Evolutionary conservation across 2,113 vertebrate species (phyloP).

Genomic region (Oenanthe oenanthe): DNA sequence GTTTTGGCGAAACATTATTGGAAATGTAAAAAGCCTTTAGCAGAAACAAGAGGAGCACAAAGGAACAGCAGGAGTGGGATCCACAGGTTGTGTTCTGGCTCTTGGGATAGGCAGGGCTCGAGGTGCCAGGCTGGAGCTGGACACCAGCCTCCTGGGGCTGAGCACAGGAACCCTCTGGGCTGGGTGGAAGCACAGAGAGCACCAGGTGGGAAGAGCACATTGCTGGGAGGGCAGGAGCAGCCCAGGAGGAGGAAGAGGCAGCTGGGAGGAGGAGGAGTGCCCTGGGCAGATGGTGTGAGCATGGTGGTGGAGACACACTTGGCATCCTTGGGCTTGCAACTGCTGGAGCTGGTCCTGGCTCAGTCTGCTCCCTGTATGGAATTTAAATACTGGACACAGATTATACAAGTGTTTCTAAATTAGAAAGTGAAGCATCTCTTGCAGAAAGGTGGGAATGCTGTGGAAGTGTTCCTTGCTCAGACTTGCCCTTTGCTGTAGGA

Average conservation of each 20-base stretch:
- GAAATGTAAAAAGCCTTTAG: constrained; percentile 47
- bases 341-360: not conserved
- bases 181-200: not conserved
- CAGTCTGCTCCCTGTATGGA: not conserved
- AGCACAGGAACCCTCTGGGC: not conserved
- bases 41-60: constrained; percentile 41
- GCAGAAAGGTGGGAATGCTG: not conserved
- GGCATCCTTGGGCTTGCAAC: not conserved
- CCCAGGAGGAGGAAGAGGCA: accelerated
- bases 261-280: not conserved
- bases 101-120: not conserved
- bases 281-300: not conserved
- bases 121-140: not conserved
- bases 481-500: not conserved
- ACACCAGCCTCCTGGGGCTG: accelerated
- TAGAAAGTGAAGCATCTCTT: not conserved
- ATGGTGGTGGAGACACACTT: accelerated
- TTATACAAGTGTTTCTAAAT: not conserved
- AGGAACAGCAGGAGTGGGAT: constrained; percentile 1
- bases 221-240: not conserved
- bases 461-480: not conserved
- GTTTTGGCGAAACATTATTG: constrained; percentile 50
- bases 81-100: constrained; percentile 10
- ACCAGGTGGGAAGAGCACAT: not conserved
- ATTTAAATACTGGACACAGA: not conserved